Base-by-base conservation (phyloP, 1,140 invertebrate species). In the Drosophila pectinifera region DNA sequence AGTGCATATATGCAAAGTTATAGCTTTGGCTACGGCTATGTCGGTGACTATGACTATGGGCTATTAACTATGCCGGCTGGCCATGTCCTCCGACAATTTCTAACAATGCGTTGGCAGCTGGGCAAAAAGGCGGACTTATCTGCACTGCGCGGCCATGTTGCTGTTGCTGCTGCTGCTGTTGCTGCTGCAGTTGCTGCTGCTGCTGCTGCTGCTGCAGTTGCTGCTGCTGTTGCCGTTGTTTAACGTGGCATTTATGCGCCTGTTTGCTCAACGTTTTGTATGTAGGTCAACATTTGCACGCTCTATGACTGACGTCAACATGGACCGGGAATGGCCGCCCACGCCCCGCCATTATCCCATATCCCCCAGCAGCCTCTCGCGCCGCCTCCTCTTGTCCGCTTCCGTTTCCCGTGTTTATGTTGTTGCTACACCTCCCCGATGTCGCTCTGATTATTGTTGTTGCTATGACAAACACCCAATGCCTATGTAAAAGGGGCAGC, bases 231-330 rank as follows among this genome's bases (percentile, higher is more conserved):
- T 75, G 74, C 46, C 59, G 72, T 83, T 81, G 82, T 86, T 86
- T 81, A 63, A 63, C 55, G 75, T 88, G 75, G 83, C 83, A 69
- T 86, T 88, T 86, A 86, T 86, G 84, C 83, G 83, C 79, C 83
- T 88, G 83, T 88, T 86, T 86, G 79, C 82, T 82, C 79, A 72
- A 73, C 83, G 83, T 83, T 86, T 86, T 86, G 65, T 86, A 86
- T 86, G 83, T 86, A 88, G 83, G 83, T 86, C 83, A 86, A 86
- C 83, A 86, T 88, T 86, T 88, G 83, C 83, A 86, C 83, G 69
- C 78, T 86, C 73, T 78, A 80, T 83, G 80, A 88, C 83, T 88
- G 83, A 86, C 83, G 83, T 86, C 83, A 86, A 86, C 75, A 77
- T 88, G 83, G 83, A 86, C 51, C 43, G 51, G 72, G 73, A 64